Evolutionary conservation across 1,140 invertebrate genomes (phyloP), one percentile per base, ranked within the genome.

Genomic region (Platyscapa corneri): DNA sequence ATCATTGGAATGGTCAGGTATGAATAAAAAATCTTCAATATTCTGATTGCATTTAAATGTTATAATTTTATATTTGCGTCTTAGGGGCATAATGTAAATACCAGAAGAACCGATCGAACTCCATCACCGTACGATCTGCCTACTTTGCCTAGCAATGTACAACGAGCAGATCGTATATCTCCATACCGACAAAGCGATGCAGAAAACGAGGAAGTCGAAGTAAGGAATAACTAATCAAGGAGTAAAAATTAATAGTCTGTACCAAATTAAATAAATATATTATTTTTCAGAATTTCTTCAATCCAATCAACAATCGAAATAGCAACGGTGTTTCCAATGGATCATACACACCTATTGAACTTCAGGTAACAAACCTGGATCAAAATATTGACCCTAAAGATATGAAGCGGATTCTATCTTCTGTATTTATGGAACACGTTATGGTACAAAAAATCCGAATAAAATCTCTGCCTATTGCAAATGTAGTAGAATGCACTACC

Each of bases 341-440:
- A 65, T 76, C 81, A n/a, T 89, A 89, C 79, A 88, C 88, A 74
- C 94, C 94, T 1, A 95, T 97, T 30, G 96, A 97, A 90, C 91
- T 97, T 10, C 94, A 96, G 87, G 95, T 97, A 34, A 95, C 96
- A 42, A 97, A 97, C 92, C 92, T 97, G 76, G 97, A 97, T 93
- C 95, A 96, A 87, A 96, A 95, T 86, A 96, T 97, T 87, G 95
- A 96, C 89, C 92, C 94, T 10, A 94, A 95, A 78, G 96, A 97
- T 88, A 95, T 97, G 94, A 95, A 95, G 88, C 94, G 94, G 74
- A 95, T 96, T 75, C 91, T 97, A 10, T 93, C 94, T 46, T 94
- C 94, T 56, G 94, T 96, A 56, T 96, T 97, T 87, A 94, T 95
- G 88, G 95, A 96, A 88, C 95, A 96, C 90, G 94, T 96, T 20